These are phyloP conservation scores for Coecobrya sp. DNA, from an alignment of 2,888 invertebrate species.

Conservation along the genomic window DNA sequence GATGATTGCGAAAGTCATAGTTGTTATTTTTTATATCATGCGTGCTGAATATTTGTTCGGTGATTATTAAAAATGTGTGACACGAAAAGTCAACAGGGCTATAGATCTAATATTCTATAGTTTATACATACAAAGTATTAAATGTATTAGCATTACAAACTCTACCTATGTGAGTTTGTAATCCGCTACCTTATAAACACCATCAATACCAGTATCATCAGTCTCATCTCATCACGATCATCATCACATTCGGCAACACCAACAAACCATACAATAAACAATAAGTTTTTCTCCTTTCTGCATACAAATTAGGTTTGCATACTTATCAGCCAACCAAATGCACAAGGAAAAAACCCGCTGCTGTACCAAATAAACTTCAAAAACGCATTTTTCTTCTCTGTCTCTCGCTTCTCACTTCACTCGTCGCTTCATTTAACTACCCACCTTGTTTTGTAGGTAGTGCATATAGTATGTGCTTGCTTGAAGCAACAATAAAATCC, in stretches of 20 bases:
- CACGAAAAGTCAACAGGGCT: constrained; percentile 34
- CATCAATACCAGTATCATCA: constrained; percentile 24
- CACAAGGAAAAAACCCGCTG: constrained; percentile 65
- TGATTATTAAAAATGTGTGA: constrained; percentile 58
- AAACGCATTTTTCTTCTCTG: neutral
- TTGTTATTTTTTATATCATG: constrained; percentile 6
- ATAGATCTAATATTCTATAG: neutral
- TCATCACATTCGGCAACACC: constrained; percentile 42
- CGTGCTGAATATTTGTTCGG: constrained; percentile 30
- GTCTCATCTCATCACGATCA: constrained; percentile 17
- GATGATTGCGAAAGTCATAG: neutral
- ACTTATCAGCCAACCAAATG: neutral
- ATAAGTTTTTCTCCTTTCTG: constrained; percentile 42
- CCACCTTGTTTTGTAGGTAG: neutral
- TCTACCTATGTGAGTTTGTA: constrained; percentile 26
- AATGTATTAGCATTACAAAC: neutral
- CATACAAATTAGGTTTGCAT: constrained; percentile 68
- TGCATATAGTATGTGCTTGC: constrained; percentile 14
- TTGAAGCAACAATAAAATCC: constrained; percentile 28
- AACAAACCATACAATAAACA: constrained; percentile 64
- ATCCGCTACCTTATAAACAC: constrained; percentile 36
- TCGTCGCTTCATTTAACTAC: neutral
- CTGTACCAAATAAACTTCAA: neutral
- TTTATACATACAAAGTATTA: neutral
- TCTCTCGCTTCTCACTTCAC: neutral